These are phyloP conservation scores for Eristalinus sepulchralis DNA, from an alignment of 2,888 invertebrate genomes.

Conservation along the genomic window DNA sequence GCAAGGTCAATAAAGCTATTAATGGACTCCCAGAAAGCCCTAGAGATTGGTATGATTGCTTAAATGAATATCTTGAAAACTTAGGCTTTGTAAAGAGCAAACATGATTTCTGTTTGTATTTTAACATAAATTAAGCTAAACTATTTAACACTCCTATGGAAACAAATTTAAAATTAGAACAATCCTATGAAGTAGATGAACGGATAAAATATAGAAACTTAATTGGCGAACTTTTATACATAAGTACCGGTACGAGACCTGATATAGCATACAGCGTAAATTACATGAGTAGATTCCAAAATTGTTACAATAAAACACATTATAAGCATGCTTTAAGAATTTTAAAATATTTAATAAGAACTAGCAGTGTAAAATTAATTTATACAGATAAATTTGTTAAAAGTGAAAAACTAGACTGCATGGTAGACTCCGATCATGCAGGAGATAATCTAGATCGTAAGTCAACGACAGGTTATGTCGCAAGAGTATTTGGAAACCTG, in stretches of 20 bases:
- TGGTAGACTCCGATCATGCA: slow-evolving; percentile 76
- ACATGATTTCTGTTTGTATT: no score
- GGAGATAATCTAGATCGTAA: slow-evolving; percentile 72
- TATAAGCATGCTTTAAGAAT: slow-evolving; percentile 73
- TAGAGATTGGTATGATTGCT: slow-evolving; percentile 52
- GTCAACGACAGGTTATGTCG: slow-evolving; percentile 75
- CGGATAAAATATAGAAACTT: slow-evolving; percentile 69
- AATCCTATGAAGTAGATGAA: not conserved
- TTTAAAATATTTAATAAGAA: slow-evolving; percentile 74
- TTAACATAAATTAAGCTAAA: not conserved
- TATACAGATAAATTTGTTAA: slow-evolving; percentile 59
- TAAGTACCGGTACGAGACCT: slow-evolving; percentile 74
- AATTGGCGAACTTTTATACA: slow-evolving; percentile 74
- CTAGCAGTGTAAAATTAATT: slow-evolving; percentile 72
- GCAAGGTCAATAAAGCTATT: slow-evolving; percentile 74
- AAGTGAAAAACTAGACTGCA: slow-evolving; percentile 70
- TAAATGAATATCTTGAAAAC: slow-evolving; percentile 10
- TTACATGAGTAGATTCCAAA: slow-evolving; percentile 75
- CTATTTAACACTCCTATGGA: slow-evolving; percentile 43
- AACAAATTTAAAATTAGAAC: slow-evolving; percentile 40
- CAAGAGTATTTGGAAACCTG: slow-evolving; percentile 75
- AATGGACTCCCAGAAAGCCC: slow-evolving; percentile 72
- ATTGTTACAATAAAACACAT: no score
- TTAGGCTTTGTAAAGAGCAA: not conserved
- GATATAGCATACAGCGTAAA: slow-evolving; percentile 22